Base-by-base conservation (phyloP, 2,888 invertebrate species). In the Tiphia femorata region DNA sequence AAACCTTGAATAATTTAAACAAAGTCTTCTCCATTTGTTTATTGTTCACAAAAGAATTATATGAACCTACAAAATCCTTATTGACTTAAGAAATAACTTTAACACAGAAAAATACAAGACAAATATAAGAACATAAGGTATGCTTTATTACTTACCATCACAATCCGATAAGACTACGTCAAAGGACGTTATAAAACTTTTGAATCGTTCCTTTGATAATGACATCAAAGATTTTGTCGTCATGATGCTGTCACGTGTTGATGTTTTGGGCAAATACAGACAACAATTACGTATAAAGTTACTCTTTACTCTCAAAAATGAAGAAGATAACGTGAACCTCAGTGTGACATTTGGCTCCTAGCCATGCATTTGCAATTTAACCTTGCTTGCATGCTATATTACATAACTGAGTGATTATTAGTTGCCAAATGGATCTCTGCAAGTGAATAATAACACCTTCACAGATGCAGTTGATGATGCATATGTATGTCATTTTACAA, bases 161-260 rank as follows among this genome's bases (percentile, higher is more conserved):
- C 95, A 95, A 76, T 95, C 95, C 42, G 92, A 90, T 67, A 96
- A 84, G 62, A 95, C 91, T 30, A 92, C 90, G 77, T 95, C 95
- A 74, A 95, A 90, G 7, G 91, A 89, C 66, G 90, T 84, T n/a
- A 95, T 68, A 84, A 91, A 91, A 55, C 86, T 85, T 75, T 86
- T 84, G 47, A 91, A 83, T 77, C 90, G 87, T 41, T 85, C 86
- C 73, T 87, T 86, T 2, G 87, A 78, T 19, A 89, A 84, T 47
- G 88, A 88, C 64, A 87, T 82, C 62, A 92, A 84, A 78, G 88
- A 86, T 57, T 84, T 86, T 54, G 85, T 81, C 73, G 73, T 76
- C 49, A 48, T 55, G 17, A 14, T 20, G 30, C 29, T 21, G 47
- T 12, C 7, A 21, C 42, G 41, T 25, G n/a, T 29, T 7, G 25